Evolutionary conservation across 2,888 invertebrate genomes (phyloP).

Genomic region (Artemia sp.): DNA sequence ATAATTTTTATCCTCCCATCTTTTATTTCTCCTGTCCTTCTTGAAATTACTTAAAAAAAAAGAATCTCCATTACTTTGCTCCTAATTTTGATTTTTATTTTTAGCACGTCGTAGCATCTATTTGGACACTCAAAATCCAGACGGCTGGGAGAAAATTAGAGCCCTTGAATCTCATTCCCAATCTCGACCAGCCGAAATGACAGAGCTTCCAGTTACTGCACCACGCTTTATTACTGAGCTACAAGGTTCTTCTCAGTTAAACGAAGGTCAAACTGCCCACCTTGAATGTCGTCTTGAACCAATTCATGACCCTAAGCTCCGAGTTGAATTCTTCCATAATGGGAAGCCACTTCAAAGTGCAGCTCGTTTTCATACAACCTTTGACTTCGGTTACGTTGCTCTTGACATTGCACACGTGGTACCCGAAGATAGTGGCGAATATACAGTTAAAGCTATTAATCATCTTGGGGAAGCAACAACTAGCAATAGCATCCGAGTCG

Average conservation of each 20-base stretch:
- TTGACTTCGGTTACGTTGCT: conserved; percentile 94
- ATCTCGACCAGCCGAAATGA: conserved; percentile 60
- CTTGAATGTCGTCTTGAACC: conserved; percentile 88
- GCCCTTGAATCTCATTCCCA: conserved; percentile 78
- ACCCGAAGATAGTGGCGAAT: conserved; percentile 87
- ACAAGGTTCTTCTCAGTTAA: conserved; percentile 61
- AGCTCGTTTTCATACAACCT: conserved; percentile 77
- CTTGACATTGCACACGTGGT: conserved; percentile 85
- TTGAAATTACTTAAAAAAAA: too few species aligned
- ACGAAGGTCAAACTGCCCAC: conserved; percentile 83
- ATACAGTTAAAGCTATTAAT: conserved; percentile 79
- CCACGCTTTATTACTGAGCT: conserved; percentile 73
- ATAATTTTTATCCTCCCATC: too few species aligned
- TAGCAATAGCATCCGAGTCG: conserved; percentile 60
- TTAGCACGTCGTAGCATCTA: conserved; percentile 62
- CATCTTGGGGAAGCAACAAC: conserved; percentile 75
- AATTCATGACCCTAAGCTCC: conserved; percentile 69
- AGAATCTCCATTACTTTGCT: conserved; percentile 18
- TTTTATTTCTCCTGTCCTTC: too few species aligned
- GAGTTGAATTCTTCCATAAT: conserved; percentile 80
- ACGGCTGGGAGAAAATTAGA: conserved; percentile 73
- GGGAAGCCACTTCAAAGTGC: conserved; percentile 79
- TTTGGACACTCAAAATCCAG: conserved; percentile 77
- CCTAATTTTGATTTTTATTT: conserved; percentile 26
- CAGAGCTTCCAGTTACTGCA: conserved; percentile 50